These are phyloP conservation scores for Parnassius orleans DNA, from an alignment of 2,888 invertebrate genomes.

Conservation along the genomic window DNA sequence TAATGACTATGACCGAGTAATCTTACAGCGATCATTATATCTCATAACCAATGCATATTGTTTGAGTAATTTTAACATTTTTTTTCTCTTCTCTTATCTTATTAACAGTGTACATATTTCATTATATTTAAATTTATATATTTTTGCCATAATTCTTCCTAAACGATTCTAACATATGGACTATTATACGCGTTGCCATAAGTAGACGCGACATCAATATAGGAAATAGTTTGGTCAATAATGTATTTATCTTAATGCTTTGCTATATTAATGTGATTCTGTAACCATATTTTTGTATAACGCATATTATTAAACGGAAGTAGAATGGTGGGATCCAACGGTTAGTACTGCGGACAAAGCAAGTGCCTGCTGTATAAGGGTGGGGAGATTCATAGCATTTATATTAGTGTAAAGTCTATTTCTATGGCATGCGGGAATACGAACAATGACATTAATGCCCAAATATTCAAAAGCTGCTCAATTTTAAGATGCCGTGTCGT, in stretches of 20 bases:
- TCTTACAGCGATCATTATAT: too few relatives aligned
- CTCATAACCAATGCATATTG: too few relatives aligned
- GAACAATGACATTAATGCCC: too few relatives aligned
- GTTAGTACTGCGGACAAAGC: neutral
- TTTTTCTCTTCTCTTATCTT: too few relatives aligned
- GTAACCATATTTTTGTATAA: constrained; percentile 1
- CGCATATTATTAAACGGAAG: neutral
- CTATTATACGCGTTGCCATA: neutral
- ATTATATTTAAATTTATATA: too few relatives aligned
- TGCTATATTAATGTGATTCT: constrained; percentile 10
- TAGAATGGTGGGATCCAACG: neutral
- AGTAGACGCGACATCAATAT: neutral
- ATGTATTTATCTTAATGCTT: constrained; percentile 4
- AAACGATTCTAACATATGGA: neutral
- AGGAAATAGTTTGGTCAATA: neutral
- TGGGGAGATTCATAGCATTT: constrained; percentile 33
- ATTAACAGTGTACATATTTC: too few relatives aligned
- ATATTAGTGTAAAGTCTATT: constrained; percentile 23
- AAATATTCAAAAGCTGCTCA: too few relatives aligned
- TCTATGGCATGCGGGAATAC: too few relatives aligned
- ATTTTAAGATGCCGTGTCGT: too few relatives aligned
- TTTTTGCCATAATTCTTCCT: constrained; percentile 3
- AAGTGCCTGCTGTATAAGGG: constrained; percentile 1
- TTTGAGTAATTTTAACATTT: too few relatives aligned
- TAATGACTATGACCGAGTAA: too few relatives aligned